Evolutionary conservation across 64 coral and sea anemone species (phyloP).

Genomic region (Cladopsammia gracilis): DNA sequence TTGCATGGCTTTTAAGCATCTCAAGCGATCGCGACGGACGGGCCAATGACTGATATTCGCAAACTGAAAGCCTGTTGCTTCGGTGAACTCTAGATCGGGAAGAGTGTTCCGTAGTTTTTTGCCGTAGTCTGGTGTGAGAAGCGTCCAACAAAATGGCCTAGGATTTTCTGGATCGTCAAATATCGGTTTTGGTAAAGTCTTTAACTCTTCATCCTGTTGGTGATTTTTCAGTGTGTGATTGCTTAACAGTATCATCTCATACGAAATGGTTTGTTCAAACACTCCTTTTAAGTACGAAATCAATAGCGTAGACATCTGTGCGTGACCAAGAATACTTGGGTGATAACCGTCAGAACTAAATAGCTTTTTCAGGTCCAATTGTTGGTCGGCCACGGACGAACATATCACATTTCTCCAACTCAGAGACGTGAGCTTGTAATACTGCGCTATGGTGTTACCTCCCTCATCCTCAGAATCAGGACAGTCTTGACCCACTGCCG

Average conservation of each 20-base stretch:
- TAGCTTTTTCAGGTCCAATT: constrained; percentile 48
- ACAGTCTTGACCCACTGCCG: constrained; percentile 73
- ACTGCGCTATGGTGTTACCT: constrained; percentile 75
- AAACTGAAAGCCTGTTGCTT: constrained; percentile 79
- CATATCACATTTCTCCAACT: constrained; percentile 96
- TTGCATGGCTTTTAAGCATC: constrained; percentile 88
- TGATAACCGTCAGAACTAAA: constrained; percentile 96
- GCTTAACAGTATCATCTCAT: constrained; percentile 39
- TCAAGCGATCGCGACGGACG: constrained; percentile 81
- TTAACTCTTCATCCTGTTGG: neutral
- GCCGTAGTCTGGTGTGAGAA: constrained; percentile 88
- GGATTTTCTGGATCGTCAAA: constrained; percentile 72
- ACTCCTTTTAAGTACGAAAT: constrained; percentile 91
- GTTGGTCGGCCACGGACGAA: constrained; percentile 40
- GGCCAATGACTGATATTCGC: constrained; percentile 90
- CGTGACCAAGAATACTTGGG: constrained; percentile 93
- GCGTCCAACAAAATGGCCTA: constrained; percentile 90
- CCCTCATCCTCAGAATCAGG: constrained; percentile 96
- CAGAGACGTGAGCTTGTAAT: constrained; percentile 93
- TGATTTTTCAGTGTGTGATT: neutral
- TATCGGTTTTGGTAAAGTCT: constrained; percentile 55
- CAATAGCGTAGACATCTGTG: constrained; percentile 86
- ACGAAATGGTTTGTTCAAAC: constrained; percentile 80
- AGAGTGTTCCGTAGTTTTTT: constrained; percentile 71
- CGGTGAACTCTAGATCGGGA: constrained; percentile 68